These are phyloP conservation scores for Drosophila fuyamai DNA, from an alignment of 1,140 invertebrate genomes.

Conservation along the genomic window DNA sequence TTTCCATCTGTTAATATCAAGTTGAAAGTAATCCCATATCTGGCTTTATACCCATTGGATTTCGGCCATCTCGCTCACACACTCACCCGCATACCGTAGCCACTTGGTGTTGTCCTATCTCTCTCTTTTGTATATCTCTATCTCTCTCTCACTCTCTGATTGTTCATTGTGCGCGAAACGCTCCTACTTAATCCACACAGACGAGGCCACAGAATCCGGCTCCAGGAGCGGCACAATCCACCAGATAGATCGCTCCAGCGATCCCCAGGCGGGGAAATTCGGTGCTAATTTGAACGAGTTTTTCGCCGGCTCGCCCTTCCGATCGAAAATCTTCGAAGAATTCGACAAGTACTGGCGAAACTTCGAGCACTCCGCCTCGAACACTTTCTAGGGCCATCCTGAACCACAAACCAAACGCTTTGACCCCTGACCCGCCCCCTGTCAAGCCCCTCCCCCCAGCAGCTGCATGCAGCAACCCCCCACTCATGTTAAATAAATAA, in stretches of 20 bases:
- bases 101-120: slow-evolving; percentile 44
- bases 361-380: slow-evolving; percentile 59
- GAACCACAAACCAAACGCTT: slow-evolving; percentile 64
- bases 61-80: slow-evolving; percentile 6
- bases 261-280: slow-evolving; percentile 47
- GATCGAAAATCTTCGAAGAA: slow-evolving; percentile 75
- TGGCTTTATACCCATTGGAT: slow-evolving; percentile 2
- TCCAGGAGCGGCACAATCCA: slow-evolving; percentile 25
- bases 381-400: slow-evolving; percentile 49
- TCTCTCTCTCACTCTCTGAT: slow-evolving; percentile 39
- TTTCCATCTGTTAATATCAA: slow-evolving; percentile 8
- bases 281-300: slow-evolving; percentile 64
- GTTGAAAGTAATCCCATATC: slow-evolving; percentile 3
- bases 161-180: slow-evolving; percentile 53
- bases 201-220: slow-evolving; percentile 52
- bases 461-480: slow-evolving; percentile 62
- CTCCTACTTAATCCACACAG: slow-evolving; percentile 58
- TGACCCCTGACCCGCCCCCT: slow-evolving; percentile 4
- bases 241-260: slow-evolving; percentile 26
- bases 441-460: neutral
- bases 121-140: slow-evolving; percentile 39
- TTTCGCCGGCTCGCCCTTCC: slow-evolving; percentile 76
- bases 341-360: slow-evolving; percentile 83
- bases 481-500: slow-evolving; percentile 37
- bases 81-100: slow-evolving; percentile 6